Base-by-base conservation (phyloP, 1,140 invertebrate species). In the Calliphora vicina region DNA sequence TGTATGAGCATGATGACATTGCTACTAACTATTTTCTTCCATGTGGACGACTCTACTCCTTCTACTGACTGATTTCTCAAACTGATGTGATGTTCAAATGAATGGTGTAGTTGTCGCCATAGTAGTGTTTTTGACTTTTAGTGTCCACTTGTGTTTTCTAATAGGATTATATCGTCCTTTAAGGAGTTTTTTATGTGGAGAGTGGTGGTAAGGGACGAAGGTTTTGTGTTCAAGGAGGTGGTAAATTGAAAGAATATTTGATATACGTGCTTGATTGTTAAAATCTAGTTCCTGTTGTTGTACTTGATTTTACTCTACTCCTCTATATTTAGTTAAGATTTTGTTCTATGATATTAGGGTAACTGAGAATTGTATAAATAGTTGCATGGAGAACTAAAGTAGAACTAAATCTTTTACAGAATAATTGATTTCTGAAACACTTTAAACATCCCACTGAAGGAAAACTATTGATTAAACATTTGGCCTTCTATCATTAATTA, bases 91-190 rank as follows among this genome's bases (percentile, higher is more conserved):
- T 35, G 35, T 35, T 35, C 10, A 35, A 35, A 35, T 1, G 35
- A 35, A 35, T 35, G 5, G 6, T 35, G 35, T n/a, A n/a, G n/a
- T n/a, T 29, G 73, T 43, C n/a, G n/a, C n/a, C n/a, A 25, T 20
- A 27, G n/a, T 29, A 78, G 35, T 78, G 74, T 78, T 29, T 78
- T 78, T 78, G 74, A 78, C 74, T 78, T 78, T 78, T 78, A 78
- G 74, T 78, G 74, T 78, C 74, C 74, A 78, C 74, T 78, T 78
- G n/a, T 10, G n/a, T 78, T 78, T 78, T 78, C 27, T 78, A 78
- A 78, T 78, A 78, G 74, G 74, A 78, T 78, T 78, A 78, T 78
- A 20, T 78, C 10, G 29, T 42, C 43, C 23, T 78, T 43, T 35
- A 17, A 35, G 25, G 27, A 74, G 35, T 35, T 35, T 6, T 57